phyloP scores from a whole-genome alignment of 23 tunicate genomes.

The Ciona savignyi region DNA sequence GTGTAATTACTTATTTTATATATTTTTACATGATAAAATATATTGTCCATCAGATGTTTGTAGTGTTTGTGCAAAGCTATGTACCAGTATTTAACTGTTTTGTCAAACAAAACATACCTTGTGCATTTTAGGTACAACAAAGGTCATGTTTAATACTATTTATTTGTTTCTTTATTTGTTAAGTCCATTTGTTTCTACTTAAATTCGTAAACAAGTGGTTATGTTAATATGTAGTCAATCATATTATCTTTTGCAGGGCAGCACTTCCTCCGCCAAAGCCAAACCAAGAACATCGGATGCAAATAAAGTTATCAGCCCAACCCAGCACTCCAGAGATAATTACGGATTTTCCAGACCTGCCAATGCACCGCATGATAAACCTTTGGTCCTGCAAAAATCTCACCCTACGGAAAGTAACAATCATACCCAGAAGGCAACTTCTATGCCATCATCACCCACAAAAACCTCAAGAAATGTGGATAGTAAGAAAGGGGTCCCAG shows the following conservation, averaged over 20 bases:
- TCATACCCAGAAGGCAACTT: neutral
- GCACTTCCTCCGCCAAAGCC: neutral
- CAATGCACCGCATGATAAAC: neutral
- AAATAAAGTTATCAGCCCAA: neutral
- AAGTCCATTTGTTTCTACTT: too few species aligned
- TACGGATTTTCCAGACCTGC: neutral
- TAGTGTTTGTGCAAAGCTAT: too few species aligned
- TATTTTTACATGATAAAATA: too few species aligned
- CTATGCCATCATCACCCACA: neutral
- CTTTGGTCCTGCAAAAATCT: neutral
- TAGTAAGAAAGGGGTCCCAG: constrained; percentile 6
- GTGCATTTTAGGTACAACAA: too few species aligned
- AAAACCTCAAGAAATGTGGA: neutral
- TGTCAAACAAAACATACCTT: too few species aligned
- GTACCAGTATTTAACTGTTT: too few species aligned
- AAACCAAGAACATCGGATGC: neutral
- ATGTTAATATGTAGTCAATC: too few species aligned
- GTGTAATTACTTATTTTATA: too few species aligned
- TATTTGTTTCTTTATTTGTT: too few species aligned
- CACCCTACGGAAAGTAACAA: neutral
- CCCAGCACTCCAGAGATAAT: neutral
- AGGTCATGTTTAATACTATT: too few species aligned
- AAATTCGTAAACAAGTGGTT: too few species aligned
- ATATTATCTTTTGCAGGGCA: neutral
- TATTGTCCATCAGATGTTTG: too few species aligned